Base-by-base conservation (phyloP, 1,140 invertebrate species). In the Drosophila punjabiensis region DNA sequence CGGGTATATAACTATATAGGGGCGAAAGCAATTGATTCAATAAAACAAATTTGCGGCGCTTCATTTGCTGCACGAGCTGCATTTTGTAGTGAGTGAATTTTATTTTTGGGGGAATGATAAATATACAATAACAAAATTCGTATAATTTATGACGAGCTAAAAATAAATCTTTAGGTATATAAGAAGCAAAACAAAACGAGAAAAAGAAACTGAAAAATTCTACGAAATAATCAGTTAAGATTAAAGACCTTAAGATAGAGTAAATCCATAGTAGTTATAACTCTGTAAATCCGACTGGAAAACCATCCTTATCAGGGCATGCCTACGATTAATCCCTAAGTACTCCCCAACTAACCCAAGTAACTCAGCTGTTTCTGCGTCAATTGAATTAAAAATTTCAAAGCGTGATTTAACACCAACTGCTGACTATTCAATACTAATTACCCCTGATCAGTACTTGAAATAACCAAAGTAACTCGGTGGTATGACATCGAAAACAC, bases 1-100 rank as follows among this genome's bases (percentile, higher is more conserved):
- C 20, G 18, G 52, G 24, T 59, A 30, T 53, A 41, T 81, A 37
- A 53, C 50, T 58, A 53, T 32, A 37, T 30, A 55, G 39, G 37
- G 32, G n/a, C 47, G 37, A 35, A 55, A 61, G 76, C 64, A 88
- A 87, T 82, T 87, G 67, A 73, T 69, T n/a, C 66, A 58, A 74
- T 88, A 74, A 73, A 65, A 53, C 63, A 59, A 50, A 62, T 68
- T 61, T 56, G 24, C 11, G 52, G 43, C n/a, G 55, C 63, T 50
- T 63, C 73, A 61, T 45, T 77, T 50, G 53, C 48, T 79, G 61
- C 81, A 79, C 70, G 60, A 33, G 64, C 67, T 79, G 70, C 80
- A 83, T 47, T 60, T 79, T 76, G 28, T 67, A 48, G 61, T 41
- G 62, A n/a, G n/a, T n/a, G 43, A 33, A 18, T 53, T 48, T 68